Evolutionary conservation across 2,113 vertebrate species (phyloP), one percentile per base, ranked within the genome.

Genomic region (Phaethornis superciliosus): DNA sequence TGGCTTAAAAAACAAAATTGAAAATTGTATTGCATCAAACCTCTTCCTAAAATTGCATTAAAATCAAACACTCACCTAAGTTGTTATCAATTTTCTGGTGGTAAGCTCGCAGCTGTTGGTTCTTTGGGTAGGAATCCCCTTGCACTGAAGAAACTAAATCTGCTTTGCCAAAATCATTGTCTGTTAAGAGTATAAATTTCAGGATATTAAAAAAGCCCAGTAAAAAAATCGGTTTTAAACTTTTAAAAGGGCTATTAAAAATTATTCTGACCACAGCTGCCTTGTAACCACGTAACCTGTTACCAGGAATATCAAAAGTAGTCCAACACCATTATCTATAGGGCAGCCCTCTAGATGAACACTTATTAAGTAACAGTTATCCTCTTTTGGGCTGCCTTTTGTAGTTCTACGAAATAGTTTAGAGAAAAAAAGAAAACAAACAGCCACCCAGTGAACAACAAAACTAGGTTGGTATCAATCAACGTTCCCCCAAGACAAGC

Each of bases 61-160:
- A 46, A 46, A n/a, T 59, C 42, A 42, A 58, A 74, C 24, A 85
- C 96, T 97, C 96, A 99, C 99, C 99, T 63, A 99, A 97, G 92
- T 99, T 99, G 37, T 79, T 98, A 97, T 99, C 99, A 12, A 99
- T 98, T 91, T 98, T 98, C 87, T 99, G 97, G 91, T 99, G 99
- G 92, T 98, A 99, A 71, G 98, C 94, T 71, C 63, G 97, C 30
- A 99, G 98, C 26, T 98, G 96, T 27, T 92, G 96, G 85, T 99
- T 99, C 96, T 97, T 98, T 1, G 98, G 90, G 74, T 98, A 97
- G 72, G 58, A 46, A 77, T 98, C 98, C 8, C 97, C 74, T 94
- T 96, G 81, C 95, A 71, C 46, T 37, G 85, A 67, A 94, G 97
- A 84, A 91, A 98, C 95, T 21, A 92, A 52, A 75, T 88, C 37